phyloP scores from a whole-genome alignment of 1,140 invertebrate species.

The Manduca sexta region DNA sequence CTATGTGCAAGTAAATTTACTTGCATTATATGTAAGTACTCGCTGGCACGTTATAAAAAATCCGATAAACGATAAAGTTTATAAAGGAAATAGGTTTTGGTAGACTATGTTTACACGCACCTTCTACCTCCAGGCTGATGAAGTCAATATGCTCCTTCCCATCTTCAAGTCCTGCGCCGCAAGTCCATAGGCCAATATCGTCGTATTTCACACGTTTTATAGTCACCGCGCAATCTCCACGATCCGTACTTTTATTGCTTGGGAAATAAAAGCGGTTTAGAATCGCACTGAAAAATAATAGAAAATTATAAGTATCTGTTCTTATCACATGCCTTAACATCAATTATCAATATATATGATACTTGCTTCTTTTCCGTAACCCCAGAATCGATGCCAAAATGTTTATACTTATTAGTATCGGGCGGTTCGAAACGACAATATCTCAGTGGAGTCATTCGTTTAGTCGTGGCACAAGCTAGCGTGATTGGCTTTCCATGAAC shows the following conservation, averaged over 20 bases:
- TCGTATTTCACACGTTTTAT: slow-evolving; percentile 46
- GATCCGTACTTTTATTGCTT: slow-evolving; percentile 48
- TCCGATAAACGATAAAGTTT: too few relatives aligned
- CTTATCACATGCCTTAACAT: too few relatives aligned
- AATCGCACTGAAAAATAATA: slow-evolving; percentile 47
- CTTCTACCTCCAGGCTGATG: slow-evolving; percentile 46
- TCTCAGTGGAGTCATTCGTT: slow-evolving; percentile 34
- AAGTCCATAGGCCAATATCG: slow-evolving; percentile 52
- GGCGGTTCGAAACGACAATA: slow-evolving; percentile 62
- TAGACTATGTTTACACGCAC: too few relatives aligned
- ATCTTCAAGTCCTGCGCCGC: slow-evolving; percentile 47
- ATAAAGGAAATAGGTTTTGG: too few relatives aligned
- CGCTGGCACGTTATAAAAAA: too few relatives aligned
- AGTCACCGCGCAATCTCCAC: slow-evolving; percentile 58
- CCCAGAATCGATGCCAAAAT: slow-evolving; percentile 48
- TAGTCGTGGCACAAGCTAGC: slow-evolving; percentile 40
- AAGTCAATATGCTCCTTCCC: slow-evolving; percentile 43
- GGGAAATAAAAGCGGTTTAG: slow-evolving; percentile 50
- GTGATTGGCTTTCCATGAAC: slow-evolving; percentile 35
- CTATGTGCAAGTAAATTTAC: too few relatives aligned
- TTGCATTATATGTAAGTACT: too few relatives aligned
- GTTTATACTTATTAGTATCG: slow-evolving; percentile 29
- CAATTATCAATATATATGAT: too few relatives aligned
- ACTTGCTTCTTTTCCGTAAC: slow-evolving; percentile 43
- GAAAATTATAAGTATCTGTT: too few relatives aligned